Evolutionary conservation across 2,888 invertebrate genomes (phyloP).

Genomic region (Drosophila pullipes): DNA sequence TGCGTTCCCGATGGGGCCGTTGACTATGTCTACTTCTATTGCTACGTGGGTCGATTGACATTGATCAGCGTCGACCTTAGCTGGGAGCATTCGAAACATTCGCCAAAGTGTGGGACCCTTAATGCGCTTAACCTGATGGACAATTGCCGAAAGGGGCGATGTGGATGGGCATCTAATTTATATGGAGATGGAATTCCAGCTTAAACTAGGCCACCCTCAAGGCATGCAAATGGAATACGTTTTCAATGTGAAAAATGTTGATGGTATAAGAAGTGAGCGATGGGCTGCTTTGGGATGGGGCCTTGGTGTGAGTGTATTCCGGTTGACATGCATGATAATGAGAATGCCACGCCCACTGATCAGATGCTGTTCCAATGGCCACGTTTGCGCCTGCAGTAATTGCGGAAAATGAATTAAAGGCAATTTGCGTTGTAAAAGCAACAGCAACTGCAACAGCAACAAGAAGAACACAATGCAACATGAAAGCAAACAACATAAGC

Average conservation of each 20-base stretch:
- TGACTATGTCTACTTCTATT: slow-evolving; percentile 1
- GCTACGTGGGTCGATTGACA: slow-evolving; percentile 58
- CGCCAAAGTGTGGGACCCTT: slow-evolving; percentile 35
- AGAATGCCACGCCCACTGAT: slow-evolving; percentile 42
- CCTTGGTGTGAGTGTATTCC: neutral
- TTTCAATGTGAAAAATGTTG: slow-evolving; percentile 60
- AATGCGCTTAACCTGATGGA: slow-evolving; percentile 67
- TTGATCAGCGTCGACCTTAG: slow-evolving; percentile 67
- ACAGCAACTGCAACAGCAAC: slow-evolving; percentile 19
- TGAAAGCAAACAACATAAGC: slow-evolving; percentile 69
- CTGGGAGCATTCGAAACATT: slow-evolving; percentile 19
- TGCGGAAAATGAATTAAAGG: slow-evolving; percentile 76
- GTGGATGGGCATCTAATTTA: slow-evolving; percentile 50
- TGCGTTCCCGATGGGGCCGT: neutral
- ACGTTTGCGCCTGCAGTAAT: slow-evolving; percentile 58
- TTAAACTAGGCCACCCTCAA: slow-evolving; percentile 38
- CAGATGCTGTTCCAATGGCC: slow-evolving; percentile 19
- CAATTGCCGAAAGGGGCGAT: slow-evolving; percentile 3
- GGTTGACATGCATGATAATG: slow-evolving; percentile 65
- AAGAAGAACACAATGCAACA: slow-evolving; percentile 56
- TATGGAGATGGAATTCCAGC: slow-evolving; percentile 61
- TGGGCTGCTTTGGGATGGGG: neutral
- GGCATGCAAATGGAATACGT: slow-evolving; percentile 69
- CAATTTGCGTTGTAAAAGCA: slow-evolving; percentile 61
- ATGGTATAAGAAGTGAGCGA: slow-evolving; percentile 27